Conservation (phyloP, 1,140 invertebrate species). For the Amyelois transitella region DNA sequence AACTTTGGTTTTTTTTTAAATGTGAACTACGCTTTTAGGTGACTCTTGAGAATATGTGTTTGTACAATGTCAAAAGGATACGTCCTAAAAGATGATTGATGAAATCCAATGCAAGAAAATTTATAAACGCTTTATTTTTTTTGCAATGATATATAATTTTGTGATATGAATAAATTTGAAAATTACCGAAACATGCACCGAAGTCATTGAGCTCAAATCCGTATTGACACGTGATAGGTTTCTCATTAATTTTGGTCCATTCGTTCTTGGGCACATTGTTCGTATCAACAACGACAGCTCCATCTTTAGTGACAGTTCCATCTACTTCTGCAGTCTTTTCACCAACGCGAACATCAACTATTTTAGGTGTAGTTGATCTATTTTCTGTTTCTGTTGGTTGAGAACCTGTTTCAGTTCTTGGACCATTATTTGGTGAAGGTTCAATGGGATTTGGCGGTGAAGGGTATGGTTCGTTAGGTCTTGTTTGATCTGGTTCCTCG, state of each 20-base stretch:
- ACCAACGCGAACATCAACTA: conserved; percentile 34
- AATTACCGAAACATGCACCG: conserved; percentile 61
- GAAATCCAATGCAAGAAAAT: no score
- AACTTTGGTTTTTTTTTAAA: no score
- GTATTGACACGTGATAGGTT: conserved; percentile 52
- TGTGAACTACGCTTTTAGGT: no score
- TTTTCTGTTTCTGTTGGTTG: conserved; percentile 11
- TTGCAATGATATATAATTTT: no score
- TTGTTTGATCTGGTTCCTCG: not conserved
- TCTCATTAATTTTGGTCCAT: conserved; percentile 47
- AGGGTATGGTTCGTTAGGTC: conserved; percentile 1
- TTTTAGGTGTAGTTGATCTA: conserved; percentile 21
- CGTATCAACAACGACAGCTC: conserved; percentile 43
- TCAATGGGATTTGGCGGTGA: not conserved
- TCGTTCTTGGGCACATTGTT: conserved; percentile 46
- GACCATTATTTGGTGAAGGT: conserved; percentile 6
- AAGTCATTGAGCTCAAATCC: conserved; percentile 74
- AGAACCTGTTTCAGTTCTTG: not conserved
- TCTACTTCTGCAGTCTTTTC: conserved; percentile 33
- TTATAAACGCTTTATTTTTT: no score
- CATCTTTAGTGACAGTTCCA: conserved; percentile 39
- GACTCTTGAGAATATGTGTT: no score
- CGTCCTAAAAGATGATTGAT: no score
- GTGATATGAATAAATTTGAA: no score
- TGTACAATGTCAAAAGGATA: no score